phyloP scores from a whole-genome alignment of 2,797 vertebrate genomes.

The Columba guinea region DNA sequence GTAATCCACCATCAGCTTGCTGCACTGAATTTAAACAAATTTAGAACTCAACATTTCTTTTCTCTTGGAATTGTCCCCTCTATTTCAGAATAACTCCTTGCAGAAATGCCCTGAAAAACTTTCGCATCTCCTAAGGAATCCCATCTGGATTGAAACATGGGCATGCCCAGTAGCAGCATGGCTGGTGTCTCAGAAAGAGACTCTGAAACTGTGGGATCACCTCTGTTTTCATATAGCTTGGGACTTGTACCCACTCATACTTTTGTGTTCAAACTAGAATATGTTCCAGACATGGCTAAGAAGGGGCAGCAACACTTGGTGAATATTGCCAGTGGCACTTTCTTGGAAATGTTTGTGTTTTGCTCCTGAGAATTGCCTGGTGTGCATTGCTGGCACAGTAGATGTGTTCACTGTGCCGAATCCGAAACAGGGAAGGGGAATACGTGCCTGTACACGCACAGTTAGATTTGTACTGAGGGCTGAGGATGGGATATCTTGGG shows the following conservation, averaged over 20 bases:
- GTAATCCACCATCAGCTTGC: not conserved
- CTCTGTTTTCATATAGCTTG: not conserved
- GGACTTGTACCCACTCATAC: not conserved
- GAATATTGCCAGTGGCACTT: not conserved
- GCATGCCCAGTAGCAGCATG: not conserved
- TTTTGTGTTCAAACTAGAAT: not conserved
- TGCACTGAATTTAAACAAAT: not conserved
- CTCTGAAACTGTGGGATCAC: not conserved
- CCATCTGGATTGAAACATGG: not conserved
- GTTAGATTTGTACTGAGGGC: not conserved
- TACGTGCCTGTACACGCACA: not conserved
- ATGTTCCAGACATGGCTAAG: not conserved
- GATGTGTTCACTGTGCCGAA: not conserved
- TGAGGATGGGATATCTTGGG: not conserved
- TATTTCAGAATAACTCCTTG: not conserved
- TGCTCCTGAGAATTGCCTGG: not conserved
- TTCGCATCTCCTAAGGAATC: not conserved
- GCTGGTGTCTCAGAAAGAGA: not conserved
- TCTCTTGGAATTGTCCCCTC: not conserved
- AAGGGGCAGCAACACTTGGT: not conserved
- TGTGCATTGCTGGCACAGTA: not conserved
- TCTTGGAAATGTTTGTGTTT: not conserved
- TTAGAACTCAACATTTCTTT: not conserved
- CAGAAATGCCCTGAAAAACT: not conserved
- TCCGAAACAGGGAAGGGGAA: not conserved